Conservation (phyloP, 1,140 invertebrate species). For the Zeugodacus cucurbitae region DNA sequence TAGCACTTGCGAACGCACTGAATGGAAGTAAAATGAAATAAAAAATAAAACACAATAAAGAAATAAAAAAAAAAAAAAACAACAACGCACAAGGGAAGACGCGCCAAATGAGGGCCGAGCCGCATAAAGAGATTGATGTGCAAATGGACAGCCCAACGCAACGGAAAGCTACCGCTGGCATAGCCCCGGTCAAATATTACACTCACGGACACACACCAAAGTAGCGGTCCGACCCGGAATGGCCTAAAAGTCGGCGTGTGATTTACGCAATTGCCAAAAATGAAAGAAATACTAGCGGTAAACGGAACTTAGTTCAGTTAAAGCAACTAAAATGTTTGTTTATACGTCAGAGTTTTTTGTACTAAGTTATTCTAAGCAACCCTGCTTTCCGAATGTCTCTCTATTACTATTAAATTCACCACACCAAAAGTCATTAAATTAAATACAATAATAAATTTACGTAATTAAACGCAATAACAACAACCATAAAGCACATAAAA, state of each 20-base stretch:
- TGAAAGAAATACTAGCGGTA: not conserved
- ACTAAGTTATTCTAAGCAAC: not conserved
- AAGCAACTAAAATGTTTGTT: not conserved
- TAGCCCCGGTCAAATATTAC: not conserved
- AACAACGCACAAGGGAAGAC: not conserved
- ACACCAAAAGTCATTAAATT: not conserved
- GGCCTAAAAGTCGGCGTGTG: not conserved
- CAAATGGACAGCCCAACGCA: constrained; percentile 56
- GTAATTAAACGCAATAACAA: not conserved
- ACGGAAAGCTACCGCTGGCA: not conserved
- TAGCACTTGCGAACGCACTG: constrained; percentile 12
- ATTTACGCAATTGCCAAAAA: not conserved
- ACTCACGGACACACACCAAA: not conserved
- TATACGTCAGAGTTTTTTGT: not conserved
- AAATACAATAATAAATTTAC: not conserved
- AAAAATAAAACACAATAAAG: not conserved
- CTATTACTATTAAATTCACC: not conserved
- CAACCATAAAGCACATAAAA: not conserved
- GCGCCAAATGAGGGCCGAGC: not conserved
- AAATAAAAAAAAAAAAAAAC: not conserved
- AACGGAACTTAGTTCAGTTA: not conserved
- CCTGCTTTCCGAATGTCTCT: not conserved
- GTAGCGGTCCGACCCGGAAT: not conserved
- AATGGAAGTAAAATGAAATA: constrained; percentile 10
- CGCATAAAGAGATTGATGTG: constrained; percentile 56